A percentile compares a stretch with the other conserved stretches of the same genome.
Evolutionary conservation across 2,113 vertebrate species (phyloP).

Genomic region (Melanerpes formicivorus): DNA sequence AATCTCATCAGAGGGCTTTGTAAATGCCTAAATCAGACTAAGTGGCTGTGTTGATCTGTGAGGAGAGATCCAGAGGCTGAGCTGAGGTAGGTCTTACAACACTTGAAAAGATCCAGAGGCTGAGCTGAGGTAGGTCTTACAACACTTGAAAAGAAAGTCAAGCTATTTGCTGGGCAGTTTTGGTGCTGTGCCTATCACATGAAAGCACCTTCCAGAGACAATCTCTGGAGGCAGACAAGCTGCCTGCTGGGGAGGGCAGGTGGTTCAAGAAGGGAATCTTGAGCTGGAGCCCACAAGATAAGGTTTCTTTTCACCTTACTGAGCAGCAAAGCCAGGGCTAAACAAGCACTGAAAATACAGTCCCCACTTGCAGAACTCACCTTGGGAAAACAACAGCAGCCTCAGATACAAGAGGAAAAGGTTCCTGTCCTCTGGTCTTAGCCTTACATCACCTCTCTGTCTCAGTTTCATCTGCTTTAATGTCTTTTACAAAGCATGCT

Average conservation of each 20-base stretch:
- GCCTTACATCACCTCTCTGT: background rate
- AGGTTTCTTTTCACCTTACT: background rate
- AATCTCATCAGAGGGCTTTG: background rate
- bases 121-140: background rate
- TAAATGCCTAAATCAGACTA: constrained; percentile 13
- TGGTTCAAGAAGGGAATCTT: background rate
- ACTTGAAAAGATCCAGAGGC: background rate
- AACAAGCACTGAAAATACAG: background rate
- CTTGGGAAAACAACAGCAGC: background rate
- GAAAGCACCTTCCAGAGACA: background rate
- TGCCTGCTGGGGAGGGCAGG: background rate
- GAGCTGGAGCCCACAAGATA: background rate
- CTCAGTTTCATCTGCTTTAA: background rate
- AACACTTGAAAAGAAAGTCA: background rate
- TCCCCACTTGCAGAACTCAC: background rate
- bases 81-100: background rate
- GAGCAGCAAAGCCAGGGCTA: background rate
- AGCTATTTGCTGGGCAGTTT: background rate
- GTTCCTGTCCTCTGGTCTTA: background rate
- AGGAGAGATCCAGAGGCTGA: background rate
- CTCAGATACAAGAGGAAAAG: background rate
- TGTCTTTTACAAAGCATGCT: background rate
- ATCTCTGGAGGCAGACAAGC: background rate
- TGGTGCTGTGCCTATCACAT: background rate
- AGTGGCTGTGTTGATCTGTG: background rate